Conservation (phyloP, 2,888 invertebrate species). For the Ditylenchus weischeri region DNA sequence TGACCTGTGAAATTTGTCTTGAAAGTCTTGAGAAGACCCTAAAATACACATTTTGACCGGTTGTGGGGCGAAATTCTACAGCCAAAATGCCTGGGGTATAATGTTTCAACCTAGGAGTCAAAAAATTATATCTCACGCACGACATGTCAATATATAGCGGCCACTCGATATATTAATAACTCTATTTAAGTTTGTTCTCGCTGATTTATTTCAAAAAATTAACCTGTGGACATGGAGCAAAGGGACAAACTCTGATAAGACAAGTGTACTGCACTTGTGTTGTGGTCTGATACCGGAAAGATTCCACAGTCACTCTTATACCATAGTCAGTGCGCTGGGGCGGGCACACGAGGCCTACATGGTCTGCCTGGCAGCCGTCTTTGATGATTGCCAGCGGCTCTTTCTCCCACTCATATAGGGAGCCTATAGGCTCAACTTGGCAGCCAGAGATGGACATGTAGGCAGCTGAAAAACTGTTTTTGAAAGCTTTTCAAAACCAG, state of each 20-base stretch:
- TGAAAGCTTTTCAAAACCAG: constrained; percentile 4
- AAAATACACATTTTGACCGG: too few relatives aligned
- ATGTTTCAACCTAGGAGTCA: too few relatives aligned
- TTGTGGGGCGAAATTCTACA: too few relatives aligned
- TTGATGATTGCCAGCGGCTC: constrained; percentile 57
- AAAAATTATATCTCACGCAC: too few relatives aligned
- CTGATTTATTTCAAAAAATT: not conserved
- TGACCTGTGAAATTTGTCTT: too few relatives aligned
- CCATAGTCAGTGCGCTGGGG: constrained; percentile 55
- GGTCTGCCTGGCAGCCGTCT: constrained; percentile 52
- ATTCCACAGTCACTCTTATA: constrained; percentile 56
- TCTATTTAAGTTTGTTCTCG: too few relatives aligned
- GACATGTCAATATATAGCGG: too few relatives aligned
- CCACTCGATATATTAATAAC: too few relatives aligned
- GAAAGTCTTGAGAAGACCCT: too few relatives aligned
- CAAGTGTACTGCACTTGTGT: constrained; percentile 58
- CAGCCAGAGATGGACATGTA: constrained; percentile 57
- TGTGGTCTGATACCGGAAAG: constrained; percentile 59
- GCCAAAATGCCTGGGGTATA: too few relatives aligned
- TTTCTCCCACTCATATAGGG: constrained; percentile 57
- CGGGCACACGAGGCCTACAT: constrained; percentile 58
- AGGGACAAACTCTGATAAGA: constrained; percentile 56
- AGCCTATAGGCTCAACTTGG: constrained; percentile 56
- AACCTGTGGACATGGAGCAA: constrained; percentile 52
- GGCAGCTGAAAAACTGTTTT: constrained; percentile 41